A percentile compares a stretch with the other conserved stretches of the same genome.
phyloP scores from a whole-genome alignment of 2,113 vertebrate species.

The Gallinago media region DNA sequence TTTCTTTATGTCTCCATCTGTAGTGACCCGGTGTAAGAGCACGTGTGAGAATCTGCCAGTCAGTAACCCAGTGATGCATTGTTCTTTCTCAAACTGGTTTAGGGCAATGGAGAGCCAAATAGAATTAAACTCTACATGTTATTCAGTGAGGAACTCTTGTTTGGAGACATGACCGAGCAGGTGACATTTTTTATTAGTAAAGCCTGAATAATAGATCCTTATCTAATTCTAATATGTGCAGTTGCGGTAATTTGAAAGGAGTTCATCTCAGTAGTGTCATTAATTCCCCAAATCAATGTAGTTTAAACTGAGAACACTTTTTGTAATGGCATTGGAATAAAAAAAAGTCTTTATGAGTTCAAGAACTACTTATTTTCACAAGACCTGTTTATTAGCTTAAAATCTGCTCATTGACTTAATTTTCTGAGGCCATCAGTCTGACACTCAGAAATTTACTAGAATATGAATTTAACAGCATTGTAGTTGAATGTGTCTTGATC shows the following conservation, averaged over 20 bases:
- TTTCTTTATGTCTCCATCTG: not conserved
- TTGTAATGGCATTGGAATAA: not conserved
- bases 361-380: not conserved
- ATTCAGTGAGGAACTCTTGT: not conserved
- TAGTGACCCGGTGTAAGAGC: not conserved
- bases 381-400: not conserved
- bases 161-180: not conserved
- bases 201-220: not conserved
- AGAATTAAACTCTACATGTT: not conserved
- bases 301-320: not conserved
- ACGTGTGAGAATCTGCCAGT: not conserved
- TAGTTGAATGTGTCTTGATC: not conserved
- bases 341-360: not conserved
- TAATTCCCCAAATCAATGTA: slow-evolving; percentile 14
- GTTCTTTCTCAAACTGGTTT: not conserved
- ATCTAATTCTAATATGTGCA: not conserved
- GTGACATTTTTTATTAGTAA: not conserved
- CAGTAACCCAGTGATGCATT: not conserved
- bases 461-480: not conserved
- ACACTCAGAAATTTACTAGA: not conserved
- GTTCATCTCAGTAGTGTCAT: not conserved
- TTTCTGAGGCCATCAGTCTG: not conserved
- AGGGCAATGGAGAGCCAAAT: not conserved
- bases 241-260: slow-evolving; percentile 28
- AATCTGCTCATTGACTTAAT: not conserved